These are phyloP conservation scores for Megastigmus dorsalis DNA, from an alignment of 2,888 invertebrate genomes.

Conservation along the genomic window DNA sequence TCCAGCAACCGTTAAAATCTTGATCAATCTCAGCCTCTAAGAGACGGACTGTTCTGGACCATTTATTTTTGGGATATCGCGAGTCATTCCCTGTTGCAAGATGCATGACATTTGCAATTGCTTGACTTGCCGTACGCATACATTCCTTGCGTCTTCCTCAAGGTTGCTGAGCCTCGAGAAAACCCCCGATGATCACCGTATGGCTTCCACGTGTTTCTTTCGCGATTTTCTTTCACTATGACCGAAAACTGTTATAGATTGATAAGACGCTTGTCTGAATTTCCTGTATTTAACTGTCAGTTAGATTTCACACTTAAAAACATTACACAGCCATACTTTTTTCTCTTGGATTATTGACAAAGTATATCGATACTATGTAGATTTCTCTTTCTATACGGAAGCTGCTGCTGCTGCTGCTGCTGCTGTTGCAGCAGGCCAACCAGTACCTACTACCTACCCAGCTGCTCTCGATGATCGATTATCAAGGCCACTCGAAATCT, in stretches of 20 bases:
- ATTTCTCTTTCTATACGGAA: neutral
- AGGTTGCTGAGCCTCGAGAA: slow-evolving; percentile 1
- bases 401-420: neutral
- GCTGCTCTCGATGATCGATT: neutral
- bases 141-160: no score
- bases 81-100: slow-evolving; percentile 65
- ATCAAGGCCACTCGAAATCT: no score
- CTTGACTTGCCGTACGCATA: slow-evolving; percentile 45
- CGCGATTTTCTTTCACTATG: neutral
- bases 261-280: no score
- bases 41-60: slow-evolving; percentile 54
- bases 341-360: no score
- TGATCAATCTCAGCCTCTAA: slow-evolving; percentile 23
- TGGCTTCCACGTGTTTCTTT: neutral
- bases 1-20: slow-evolving; percentile 18
- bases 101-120: slow-evolving; percentile 65
- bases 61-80: slow-evolving; percentile 61
- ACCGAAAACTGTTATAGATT: no score
- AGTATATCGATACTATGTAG: neutral
- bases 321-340: no score
- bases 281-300: no score
- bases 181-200: neutral
- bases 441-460: no score
- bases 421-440: neutral
- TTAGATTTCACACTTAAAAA: no score